These are phyloP conservation scores for Dolichomitus sp. DNA, from an alignment of 2,888 invertebrate species.

Conservation along the genomic window DNA sequence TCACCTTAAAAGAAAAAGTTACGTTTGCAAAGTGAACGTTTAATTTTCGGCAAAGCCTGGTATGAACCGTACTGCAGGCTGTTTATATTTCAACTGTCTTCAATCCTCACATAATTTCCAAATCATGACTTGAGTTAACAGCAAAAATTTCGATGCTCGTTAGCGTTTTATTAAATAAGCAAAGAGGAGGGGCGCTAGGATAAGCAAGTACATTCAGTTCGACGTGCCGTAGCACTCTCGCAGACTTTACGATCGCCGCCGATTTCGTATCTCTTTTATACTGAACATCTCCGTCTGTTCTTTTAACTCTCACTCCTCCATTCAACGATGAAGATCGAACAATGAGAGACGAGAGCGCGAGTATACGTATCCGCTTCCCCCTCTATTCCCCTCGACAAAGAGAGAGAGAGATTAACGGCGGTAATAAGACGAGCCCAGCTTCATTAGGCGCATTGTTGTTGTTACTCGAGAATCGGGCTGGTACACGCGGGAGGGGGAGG, in stretches of 20 bases:
- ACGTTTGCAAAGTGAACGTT: too few relatives aligned
- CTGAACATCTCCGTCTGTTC: slow-evolving; percentile 16
- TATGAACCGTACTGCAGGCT: too few relatives aligned
- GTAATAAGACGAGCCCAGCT: slow-evolving; percentile 82
- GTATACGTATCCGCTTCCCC: slow-evolving; percentile 59
- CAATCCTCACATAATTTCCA: not conserved
- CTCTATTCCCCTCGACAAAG: slow-evolving; percentile 56
- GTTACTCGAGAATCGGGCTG: slow-evolving; percentile 68
- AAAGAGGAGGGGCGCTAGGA: not conserved
- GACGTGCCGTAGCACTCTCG: slow-evolving; percentile 1
- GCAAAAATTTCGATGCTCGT: slow-evolving; percentile 8
- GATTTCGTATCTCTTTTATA: slow-evolving; percentile 25
- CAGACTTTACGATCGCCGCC: slow-evolving; percentile 25
- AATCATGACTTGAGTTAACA: not conserved
- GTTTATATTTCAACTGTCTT: not conserved
- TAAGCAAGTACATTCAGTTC: slow-evolving; percentile 13
- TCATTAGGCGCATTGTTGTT: slow-evolving; percentile 85
- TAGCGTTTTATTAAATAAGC: slow-evolving; percentile 26
- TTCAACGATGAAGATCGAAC: slow-evolving; percentile 78
- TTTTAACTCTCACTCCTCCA: slow-evolving; percentile 51
- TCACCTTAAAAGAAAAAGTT: too few relatives aligned
- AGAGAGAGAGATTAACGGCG: slow-evolving; percentile 79
- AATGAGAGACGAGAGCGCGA: slow-evolving; percentile 75
- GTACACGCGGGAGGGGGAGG: not conserved
- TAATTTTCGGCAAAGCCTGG: too few relatives aligned